phyloP scores from a whole-genome alignment of 2,113 vertebrate genomes.

The Solenodon paradoxus region DNA sequence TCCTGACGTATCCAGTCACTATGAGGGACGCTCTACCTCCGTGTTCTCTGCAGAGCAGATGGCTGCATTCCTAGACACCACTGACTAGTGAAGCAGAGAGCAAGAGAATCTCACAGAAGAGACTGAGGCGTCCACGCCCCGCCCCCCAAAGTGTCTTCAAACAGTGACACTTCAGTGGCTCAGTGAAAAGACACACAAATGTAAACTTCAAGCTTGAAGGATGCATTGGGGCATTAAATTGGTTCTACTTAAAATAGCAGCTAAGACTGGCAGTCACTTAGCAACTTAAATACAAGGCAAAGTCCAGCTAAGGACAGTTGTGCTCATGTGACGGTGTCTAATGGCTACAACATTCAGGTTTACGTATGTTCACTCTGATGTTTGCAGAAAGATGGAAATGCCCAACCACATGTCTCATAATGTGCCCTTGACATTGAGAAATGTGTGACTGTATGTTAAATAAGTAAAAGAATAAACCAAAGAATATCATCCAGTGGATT shows the following conservation, averaged over 20 bases:
- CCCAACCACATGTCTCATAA: not conserved
- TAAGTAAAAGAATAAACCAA: not conserved
- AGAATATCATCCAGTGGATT: not conserved
- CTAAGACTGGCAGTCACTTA: not conserved
- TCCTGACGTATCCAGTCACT: not conserved
- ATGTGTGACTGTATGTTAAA: not conserved
- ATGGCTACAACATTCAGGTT: not conserved
- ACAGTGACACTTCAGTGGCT: not conserved
- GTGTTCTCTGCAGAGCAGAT: accelerated
- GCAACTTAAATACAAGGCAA: not conserved
- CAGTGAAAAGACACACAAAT: not conserved
- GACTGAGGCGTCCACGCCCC: not conserved
- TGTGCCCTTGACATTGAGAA: not conserved
- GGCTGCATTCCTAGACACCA: not conserved
- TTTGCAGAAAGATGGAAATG: not conserved
- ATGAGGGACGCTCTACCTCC: not conserved
- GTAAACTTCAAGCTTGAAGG: not conserved
- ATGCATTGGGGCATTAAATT: not conserved
- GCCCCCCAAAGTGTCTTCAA: not conserved
- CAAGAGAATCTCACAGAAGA: not conserved
- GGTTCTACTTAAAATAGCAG: not conserved
- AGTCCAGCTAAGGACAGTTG: not conserved
- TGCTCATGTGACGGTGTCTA: not conserved
- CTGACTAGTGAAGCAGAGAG: not conserved
- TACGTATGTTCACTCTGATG: not conserved